Conservation (phyloP, 2,113 vertebrate genomes). For the Erythrolamprus reginae region DNA sequence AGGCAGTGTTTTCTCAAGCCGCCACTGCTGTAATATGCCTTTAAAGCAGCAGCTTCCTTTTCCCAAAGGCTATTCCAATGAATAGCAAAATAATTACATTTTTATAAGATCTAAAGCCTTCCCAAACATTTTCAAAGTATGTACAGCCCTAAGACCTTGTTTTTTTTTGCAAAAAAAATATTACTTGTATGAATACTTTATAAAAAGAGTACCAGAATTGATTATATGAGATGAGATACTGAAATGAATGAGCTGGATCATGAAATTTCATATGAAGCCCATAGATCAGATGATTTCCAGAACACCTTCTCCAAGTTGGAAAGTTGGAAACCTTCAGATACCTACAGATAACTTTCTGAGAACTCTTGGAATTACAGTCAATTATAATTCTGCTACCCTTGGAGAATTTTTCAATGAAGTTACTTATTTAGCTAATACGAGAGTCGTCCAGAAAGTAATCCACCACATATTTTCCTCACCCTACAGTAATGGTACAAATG, state of each 20-base stretch:
- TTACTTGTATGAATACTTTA: neutral
- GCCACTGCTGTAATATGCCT: neutral
- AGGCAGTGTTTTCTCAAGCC: neutral
- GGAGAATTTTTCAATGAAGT: neutral
- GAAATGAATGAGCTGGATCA: neutral
- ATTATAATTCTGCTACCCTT: neutral
- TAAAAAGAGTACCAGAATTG: neutral
- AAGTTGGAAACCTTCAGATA: neutral
- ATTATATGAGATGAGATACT: neutral
- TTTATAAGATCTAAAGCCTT: neutral
- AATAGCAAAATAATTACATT: neutral
- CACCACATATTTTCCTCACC: no score
- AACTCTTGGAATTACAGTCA: neutral
- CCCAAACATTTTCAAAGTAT: neutral
- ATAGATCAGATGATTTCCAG: neutral
- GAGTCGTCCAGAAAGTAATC: no score
- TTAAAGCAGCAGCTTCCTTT: neutral
- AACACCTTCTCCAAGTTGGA: neutral
- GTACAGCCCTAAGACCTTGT: neutral
- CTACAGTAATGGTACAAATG: no score
- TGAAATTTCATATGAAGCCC: neutral
- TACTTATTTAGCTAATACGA: neutral
- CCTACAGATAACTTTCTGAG: neutral
- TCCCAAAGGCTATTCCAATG: neutral
- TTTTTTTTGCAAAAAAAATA: neutral